Evolutionary conservation across 1,140 invertebrate species (phyloP), one percentile per base, ranked within the genome.

Genomic region (Habropoda laboriosa): DNA sequence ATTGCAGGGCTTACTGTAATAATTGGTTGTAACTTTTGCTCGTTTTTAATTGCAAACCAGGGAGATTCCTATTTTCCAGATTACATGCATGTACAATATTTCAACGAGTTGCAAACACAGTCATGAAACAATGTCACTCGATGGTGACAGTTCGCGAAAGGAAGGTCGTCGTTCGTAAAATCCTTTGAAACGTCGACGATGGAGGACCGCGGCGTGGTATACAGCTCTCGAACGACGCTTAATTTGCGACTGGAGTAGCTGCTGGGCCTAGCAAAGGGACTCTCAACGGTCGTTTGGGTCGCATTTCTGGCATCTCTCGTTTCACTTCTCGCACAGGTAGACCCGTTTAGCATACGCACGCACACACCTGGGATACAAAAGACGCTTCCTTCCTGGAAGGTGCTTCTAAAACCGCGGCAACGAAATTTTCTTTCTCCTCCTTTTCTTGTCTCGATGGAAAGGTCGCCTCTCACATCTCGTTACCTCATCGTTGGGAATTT

Each of bases 241-340:
- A 49, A 64, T 27, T 51, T 42, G 68, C 76, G 70, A 70, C 53
- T 53, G 42, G 76, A 64, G 35, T 45, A 51, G 75, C 61, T 57
- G 16, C 8, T 55, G 24, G 67, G 30, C 40, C 51, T n/a, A 24
- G 61, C 60, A n/a, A 38, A 13, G 60, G 5, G 12, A 24, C 16
- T 35, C 55, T 32, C 57, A 38, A 51, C 75, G 72, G 66, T 51
- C 66, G 51, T 71, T 49, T 66, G 80, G 75, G 47, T 81, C 75
- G 60, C 70, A 63, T 81, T 81, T 81, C 79, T 81, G 58, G 64
- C 75, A 57, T 81, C 75, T 81, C 80, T 35, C 58, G 80, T 79
- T 82, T 82, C 80, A 49, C 24, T 76, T 82, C 66, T 42, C 27
- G n/a, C 55, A 61, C 76, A 61, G 45, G 38, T 57, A 57, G 32